phyloP scores from a whole-genome alignment of 2,888 invertebrate genomes.

The Oegoconia quadripuncta region DNA sequence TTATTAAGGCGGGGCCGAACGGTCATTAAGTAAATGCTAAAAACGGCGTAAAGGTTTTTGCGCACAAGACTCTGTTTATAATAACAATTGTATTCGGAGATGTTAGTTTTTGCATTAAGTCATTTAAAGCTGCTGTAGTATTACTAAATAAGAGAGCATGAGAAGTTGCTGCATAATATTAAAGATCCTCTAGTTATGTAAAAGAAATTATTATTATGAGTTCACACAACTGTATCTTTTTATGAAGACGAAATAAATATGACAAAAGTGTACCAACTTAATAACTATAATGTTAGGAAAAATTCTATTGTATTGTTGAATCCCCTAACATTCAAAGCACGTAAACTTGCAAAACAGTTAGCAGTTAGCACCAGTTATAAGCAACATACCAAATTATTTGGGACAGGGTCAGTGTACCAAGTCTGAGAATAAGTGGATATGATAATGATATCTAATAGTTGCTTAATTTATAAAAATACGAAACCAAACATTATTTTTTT shows the following conservation, averaged over 20 bases:
- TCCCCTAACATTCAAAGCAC: conserved; percentile 11
- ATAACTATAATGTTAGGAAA: conserved; percentile 13
- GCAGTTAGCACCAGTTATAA: conserved; percentile 35
- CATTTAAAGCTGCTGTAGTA: conserved; percentile 16
- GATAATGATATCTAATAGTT: background rate
- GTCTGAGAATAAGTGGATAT: conserved; percentile 46
- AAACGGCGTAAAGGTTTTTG: conserved; percentile 15
- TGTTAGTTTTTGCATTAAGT: conserved; percentile 6
- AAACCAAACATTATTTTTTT: conserved; percentile 33
- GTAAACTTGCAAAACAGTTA: conserved; percentile 33
- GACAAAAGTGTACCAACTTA: no score
- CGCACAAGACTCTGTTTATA: background rate
- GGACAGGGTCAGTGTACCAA: conserved; percentile 59
- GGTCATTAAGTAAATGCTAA: conserved; percentile 21
- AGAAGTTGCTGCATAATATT: conserved; percentile 19
- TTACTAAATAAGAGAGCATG: conserved; percentile 13
- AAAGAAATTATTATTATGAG: no score
- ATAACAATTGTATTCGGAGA: background rate
- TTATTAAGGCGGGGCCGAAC: conserved; percentile 25
- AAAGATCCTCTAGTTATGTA: no score
- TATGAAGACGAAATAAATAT: no score
- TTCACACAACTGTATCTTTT: no score
- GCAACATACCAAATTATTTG: conserved; percentile 31
- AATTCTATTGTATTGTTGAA: conserved; percentile 17
- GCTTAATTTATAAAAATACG: conserved; percentile 22